Evolutionary conservation across 2,797 vertebrate genomes (phyloP), one percentile per base, ranked within the genome.

Genomic region (Rachycentron canadum): DNA sequence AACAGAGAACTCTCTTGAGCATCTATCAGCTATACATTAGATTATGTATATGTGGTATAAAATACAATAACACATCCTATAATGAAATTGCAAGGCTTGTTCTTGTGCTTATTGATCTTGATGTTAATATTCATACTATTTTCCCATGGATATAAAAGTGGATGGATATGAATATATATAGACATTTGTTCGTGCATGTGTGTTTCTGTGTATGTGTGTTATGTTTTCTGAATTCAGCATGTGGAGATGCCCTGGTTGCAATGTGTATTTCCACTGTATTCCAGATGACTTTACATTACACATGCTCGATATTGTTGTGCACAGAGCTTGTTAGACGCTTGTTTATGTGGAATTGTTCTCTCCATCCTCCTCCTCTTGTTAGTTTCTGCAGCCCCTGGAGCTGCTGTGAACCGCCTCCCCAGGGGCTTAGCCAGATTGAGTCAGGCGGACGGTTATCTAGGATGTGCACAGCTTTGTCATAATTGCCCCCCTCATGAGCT

Each of bases 401-500:
- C 88, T 81, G 81, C 83, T 59, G 74, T 25, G 5, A 76, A 63
- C 85, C 25, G 49, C 70, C 78, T 90, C 90, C 90, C 89, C 16
- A 16, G 55, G 85, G 91, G 87, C 88, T 89, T 68, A 82, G 87
- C 89, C 93, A 91, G 85, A 93, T 87, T 92, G 91, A 92, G 89
- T 91, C 81, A 66, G 85, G 90, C 82, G 78, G 83, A 78, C 87
- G 88, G 91, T 93, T 92, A 91, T 93, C 88, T 82, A 59, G 90
- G 88, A 91, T 88, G 88, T 89, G 91, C 83, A 89, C 81, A 87
- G 89, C 92, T 91, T 92, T 92, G 90, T 93, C 91, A 87, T 92
- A 92, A 94, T 94, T 91, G 90, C 90, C 89, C 90, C 85, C 88
- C 89, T 90, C 91, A 89, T 91, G 93, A 93, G 92, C 91, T 86